phyloP scores from a whole-genome alignment of 2,888 invertebrate genomes.

The Habroteleia sp. region DNA sequence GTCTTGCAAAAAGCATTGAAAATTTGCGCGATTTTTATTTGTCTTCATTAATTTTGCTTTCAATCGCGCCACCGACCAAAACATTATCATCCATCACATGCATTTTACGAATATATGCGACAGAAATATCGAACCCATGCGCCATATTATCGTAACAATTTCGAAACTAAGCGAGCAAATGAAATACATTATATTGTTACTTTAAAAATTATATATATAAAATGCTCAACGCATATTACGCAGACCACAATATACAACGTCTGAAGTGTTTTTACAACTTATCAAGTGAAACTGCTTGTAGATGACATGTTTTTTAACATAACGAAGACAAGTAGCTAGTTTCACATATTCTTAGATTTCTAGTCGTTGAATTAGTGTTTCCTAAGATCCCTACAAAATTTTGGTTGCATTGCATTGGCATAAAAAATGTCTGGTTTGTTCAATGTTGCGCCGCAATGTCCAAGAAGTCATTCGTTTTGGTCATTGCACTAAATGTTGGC shows the following conservation, averaged over 20 bases:
- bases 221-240: conserved; percentile 56
- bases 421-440: no score
- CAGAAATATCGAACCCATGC: conserved; percentile 6
- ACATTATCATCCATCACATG: conserved; percentile 24
- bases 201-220: conserved; percentile 45
- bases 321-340: conserved; percentile 23
- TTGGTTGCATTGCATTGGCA: background rate
- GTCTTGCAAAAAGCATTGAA: conserved; percentile 68
- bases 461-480: no score
- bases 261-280: conserved; percentile 60
- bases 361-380: conserved; percentile 19
- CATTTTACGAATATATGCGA: conserved; percentile 50
- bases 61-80: conserved; percentile 13
- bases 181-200: conserved; percentile 51
- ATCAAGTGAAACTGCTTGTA: conserved; percentile 42
- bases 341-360: conserved; percentile 13
- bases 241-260: conserved; percentile 39
- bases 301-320: conserved; percentile 37
- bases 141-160: conserved; percentile 34
- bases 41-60: conserved; percentile 47
- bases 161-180: conserved; percentile 42
- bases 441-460: no score
- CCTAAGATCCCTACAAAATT: conserved; percentile 20
- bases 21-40: conserved; percentile 61
- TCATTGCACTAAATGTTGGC: conserved; percentile 11